Evolutionary conservation across 2,113 vertebrate species (phyloP).

Genomic region (Pao palembangensis): DNA sequence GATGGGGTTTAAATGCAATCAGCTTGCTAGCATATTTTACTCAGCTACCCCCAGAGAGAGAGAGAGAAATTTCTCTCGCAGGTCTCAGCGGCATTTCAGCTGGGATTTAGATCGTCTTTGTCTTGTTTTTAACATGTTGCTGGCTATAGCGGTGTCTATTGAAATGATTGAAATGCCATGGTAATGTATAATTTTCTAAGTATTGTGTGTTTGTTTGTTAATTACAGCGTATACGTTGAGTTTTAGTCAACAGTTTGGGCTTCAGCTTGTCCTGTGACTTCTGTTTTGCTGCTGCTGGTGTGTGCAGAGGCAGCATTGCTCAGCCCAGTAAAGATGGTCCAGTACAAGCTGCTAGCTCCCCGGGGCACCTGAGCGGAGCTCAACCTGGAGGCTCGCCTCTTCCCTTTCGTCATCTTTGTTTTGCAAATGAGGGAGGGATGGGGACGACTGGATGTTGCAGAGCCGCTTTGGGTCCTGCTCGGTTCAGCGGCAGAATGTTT

Average conservation of each 20-base stretch:
- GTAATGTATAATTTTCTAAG: not conserved
- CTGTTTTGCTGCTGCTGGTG: conserved; percentile 27
- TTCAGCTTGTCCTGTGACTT: not conserved
- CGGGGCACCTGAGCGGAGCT: conserved; percentile 46
- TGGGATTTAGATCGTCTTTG: conserved; percentile 41
- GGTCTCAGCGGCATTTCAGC: conserved; percentile 38
- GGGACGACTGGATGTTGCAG: conserved; percentile 45
- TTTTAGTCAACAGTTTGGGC: no score
- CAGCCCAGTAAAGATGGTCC: conserved; percentile 32
- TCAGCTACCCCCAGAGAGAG: conserved; percentile 49
- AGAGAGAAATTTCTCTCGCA: conserved; percentile 17
- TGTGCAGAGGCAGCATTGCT: conserved; percentile 47
- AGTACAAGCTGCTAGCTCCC: conserved; percentile 45
- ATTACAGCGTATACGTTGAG: no score
- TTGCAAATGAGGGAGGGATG: conserved; percentile 43
- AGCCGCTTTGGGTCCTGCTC: conserved; percentile 54
- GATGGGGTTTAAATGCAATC: conserved; percentile 60
- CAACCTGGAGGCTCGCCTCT: conserved; percentile 54
- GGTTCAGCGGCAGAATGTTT: conserved; percentile 62
- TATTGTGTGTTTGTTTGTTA: not conserved
- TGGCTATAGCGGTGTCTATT: not conserved
- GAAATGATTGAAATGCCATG: not conserved
- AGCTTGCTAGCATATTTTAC: conserved; percentile 66
- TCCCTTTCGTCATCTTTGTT: conserved; percentile 62
- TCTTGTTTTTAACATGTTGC: conserved; percentile 40